A percentile compares a stretch with the other conserved stretches of the same genome.
These are phyloP conservation scores for Marcusenius ussheri DNA, from an alignment of 2,113 vertebrate genomes.

Conservation along the genomic window DNA sequence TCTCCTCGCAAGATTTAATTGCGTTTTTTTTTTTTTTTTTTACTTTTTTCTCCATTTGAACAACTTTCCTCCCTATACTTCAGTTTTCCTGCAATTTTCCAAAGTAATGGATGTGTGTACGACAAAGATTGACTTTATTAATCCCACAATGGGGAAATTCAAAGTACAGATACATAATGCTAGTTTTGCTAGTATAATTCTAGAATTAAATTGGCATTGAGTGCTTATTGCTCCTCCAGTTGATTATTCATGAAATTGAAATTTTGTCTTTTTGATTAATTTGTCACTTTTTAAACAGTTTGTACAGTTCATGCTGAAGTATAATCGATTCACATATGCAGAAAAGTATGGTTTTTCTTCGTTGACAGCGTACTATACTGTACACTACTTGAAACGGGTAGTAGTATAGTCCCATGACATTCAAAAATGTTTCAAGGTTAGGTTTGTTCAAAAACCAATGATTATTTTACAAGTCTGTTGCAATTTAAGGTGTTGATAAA, in stretches of 20 bases:
- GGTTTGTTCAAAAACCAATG: conserved; percentile 55
- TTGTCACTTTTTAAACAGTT: conserved; percentile 11
- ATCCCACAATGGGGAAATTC: too few relatives aligned
- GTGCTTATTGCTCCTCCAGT: conserved; percentile 13
- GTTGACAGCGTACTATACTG: conserved; percentile 22
- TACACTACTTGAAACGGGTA: conserved; percentile 11
- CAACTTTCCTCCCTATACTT: neutral
- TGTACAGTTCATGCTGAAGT: neutral
- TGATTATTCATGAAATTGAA: conserved; percentile 4
- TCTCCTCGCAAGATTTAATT: neutral
- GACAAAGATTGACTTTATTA: too few relatives aligned
- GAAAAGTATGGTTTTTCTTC: neutral
- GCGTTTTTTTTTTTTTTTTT: neutral
- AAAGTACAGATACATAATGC: neutral
- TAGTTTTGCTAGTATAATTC: neutral
- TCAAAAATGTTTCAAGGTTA: conserved; percentile 34
- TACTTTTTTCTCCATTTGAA: neutral
- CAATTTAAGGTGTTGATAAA: conserved; percentile 16
- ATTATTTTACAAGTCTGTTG: conserved; percentile 26
- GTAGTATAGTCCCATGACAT: conserved; percentile 28
- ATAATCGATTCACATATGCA: neutral
- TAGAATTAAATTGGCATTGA: conserved; percentile 10
- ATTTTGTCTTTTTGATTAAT: conserved; percentile 5
- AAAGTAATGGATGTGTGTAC: neutral
- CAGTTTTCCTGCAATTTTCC: neutral